Evolutionary conservation across 1,140 invertebrate genomes (phyloP).

Genomic region (Globodera ellingtonae): DNA sequence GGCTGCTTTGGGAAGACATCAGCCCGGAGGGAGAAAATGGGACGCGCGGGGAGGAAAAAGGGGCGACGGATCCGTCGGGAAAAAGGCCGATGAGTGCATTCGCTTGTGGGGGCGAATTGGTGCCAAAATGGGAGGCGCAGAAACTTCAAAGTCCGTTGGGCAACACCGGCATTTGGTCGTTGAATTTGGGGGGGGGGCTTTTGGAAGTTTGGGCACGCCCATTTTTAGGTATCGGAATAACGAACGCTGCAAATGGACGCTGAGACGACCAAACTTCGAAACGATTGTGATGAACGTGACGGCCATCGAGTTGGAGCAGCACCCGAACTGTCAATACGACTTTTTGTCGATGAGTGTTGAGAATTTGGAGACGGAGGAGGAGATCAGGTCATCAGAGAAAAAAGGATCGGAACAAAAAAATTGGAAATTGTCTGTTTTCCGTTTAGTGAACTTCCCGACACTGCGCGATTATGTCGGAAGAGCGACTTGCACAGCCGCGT

Average conservation of each 20-base stretch:
- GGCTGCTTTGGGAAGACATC: slow-evolving; percentile 36
- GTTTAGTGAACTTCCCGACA: slow-evolving; percentile 15
- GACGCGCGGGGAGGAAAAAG: neutral
- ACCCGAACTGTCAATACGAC: slow-evolving; percentile 51
- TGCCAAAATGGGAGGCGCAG: slow-evolving; percentile 46
- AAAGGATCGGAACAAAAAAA: neutral
- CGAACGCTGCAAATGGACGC: slow-evolving; percentile 52
- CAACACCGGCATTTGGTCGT: neutral
- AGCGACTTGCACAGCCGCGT: slow-evolving; percentile 17
- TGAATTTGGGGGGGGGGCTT: neutral
- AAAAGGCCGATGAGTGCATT: slow-evolving; percentile 13
- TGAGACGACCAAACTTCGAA: slow-evolving; percentile 45
- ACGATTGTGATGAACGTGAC: slow-evolving; percentile 52
- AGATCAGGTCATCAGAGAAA: no score
- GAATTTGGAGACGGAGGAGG: slow-evolving; percentile 16
- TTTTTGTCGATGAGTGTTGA: slow-evolving; percentile 44
- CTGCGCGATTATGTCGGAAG: slow-evolving; percentile 44
- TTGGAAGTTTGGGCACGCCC: no score
- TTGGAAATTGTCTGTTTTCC: neutral
- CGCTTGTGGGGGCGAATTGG: slow-evolving; percentile 52
- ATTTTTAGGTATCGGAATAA: slow-evolving; percentile 46
- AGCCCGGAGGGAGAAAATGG: slow-evolving; percentile 21
- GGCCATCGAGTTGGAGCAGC: slow-evolving; percentile 54
- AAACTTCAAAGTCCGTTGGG: slow-evolving; percentile 31
- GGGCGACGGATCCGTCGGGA: neutral